phyloP scores from a whole-genome alignment of 1,140 invertebrate species.

The Cydia strobilella region DNA sequence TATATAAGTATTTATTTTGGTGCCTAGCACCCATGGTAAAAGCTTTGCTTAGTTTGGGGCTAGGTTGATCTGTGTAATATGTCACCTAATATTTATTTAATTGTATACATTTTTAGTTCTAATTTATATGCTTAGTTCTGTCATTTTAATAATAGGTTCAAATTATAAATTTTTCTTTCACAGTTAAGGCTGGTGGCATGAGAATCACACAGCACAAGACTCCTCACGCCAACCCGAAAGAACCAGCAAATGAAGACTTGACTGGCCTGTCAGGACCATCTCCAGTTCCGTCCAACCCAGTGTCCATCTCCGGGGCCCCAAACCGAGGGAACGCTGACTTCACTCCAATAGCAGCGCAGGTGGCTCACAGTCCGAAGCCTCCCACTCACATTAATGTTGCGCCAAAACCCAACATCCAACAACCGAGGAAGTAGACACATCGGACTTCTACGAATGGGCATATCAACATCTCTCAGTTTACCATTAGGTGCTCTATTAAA shows the following conservation, averaged over 20 bases:
- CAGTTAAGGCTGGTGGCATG: conserved; percentile 96
- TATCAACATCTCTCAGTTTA: conserved; percentile 41
- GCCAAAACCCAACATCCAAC: conserved; percentile 84
- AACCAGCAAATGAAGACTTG: conserved; percentile 72
- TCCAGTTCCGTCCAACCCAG: conserved; percentile 85
- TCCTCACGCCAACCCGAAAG: conserved; percentile 83
- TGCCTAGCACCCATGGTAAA: too few species aligned
- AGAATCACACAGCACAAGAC: conserved; percentile 93
- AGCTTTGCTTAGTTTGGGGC: too few species aligned
- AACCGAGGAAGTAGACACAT: conserved; percentile 87
- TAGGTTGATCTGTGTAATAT: too few species aligned
- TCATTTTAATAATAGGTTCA: too few species aligned
- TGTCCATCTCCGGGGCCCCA: conserved; percentile 89
- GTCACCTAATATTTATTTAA: too few species aligned
- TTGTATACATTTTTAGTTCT: too few species aligned
- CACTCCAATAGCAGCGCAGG: conserved; percentile 92
- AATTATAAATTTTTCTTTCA: neutral
- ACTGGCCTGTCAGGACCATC: conserved; percentile 76
- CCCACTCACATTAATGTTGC: conserved; percentile 82
- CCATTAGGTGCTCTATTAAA: conserved; percentile 32
- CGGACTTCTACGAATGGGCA: conserved; percentile 35
- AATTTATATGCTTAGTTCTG: too few species aligned
- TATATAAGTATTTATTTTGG: too few species aligned
- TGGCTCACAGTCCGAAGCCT: conserved; percentile 87
- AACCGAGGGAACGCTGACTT: conserved; percentile 92